Evolutionary conservation across 2,113 vertebrate species (phyloP), one percentile per base, ranked within the genome.

Genomic region (Tonatia bakeri): DNA sequence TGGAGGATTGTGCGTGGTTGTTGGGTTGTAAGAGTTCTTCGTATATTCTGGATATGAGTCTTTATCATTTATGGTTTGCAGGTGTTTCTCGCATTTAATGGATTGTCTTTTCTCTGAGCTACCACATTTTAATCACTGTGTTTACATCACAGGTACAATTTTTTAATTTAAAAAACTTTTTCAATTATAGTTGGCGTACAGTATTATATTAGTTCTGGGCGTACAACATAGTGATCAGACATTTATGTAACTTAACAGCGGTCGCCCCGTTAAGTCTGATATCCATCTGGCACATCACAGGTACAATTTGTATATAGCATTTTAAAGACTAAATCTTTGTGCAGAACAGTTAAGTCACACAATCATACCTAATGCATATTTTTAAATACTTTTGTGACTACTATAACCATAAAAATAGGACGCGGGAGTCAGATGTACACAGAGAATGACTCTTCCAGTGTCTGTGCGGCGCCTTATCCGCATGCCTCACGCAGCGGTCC

Each of bases 61-160:
- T 79, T 47, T 93, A 72, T 87, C n/a, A 33, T n/a, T 85, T 84
- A 52, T 72, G 28, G 50, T 72, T 47, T 90, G 13, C 59, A 69
- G 26, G 70, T 84, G 59, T 67, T 59, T 64, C 61, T 77, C 15
- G 6, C 33, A 24, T 38, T 45, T 84, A 84, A 59, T 90, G 38
- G 61, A 43, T 59, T 83, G 24, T 84, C 40, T 84, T 75, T 86
- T 92, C 70, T 76, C 45, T 76, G 59, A 84, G 40, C 38, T 33
- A 70, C 7, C 50, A 90, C 40, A 40, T 77, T 47, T 67, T 88
- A 79, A 83, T 88, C n/a, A 92, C 22, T 40, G 47, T 87, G 65
- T 56, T 82, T 84, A 67, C 2, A 33, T 75, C 45, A 67, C 20
- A 67, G 45, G 36, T 77, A 47, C 16, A 70, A 6, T 65, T 59